Conservation (phyloP, 1,140 invertebrate species). For the Heliconius hermathena region DNA sequence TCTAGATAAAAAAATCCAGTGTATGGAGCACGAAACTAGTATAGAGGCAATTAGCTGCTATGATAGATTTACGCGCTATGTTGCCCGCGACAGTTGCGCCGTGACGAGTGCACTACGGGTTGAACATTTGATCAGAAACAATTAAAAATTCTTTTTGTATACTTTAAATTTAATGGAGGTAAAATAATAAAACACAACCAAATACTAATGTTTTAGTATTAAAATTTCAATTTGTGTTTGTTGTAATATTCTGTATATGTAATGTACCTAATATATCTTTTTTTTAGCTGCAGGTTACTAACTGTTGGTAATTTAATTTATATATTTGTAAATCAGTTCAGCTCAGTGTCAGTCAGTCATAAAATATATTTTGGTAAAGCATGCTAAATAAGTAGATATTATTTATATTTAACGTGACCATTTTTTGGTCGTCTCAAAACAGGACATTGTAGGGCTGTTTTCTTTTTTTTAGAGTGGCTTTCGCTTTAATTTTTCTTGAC, state of each 20-base stretch:
- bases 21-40: slow-evolving; percentile 16
- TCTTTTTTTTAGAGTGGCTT: too few species aligned
- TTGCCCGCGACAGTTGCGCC: slow-evolving; percentile 52
- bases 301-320: too few species aligned
- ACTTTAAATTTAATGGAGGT: background rate
- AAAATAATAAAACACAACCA: background rate
- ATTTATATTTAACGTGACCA: too few species aligned
- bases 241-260: background rate
- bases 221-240: background rate
- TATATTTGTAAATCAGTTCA: too few species aligned
- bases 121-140: slow-evolving; percentile 37
- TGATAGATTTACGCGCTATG: slow-evolving; percentile 55
- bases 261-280: background rate
- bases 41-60: slow-evolving; percentile 37
- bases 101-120: slow-evolving; percentile 49
- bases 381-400: too few species aligned
- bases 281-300: too few species aligned
- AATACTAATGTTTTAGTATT: background rate
- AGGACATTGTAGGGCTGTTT: too few species aligned
- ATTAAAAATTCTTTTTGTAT: slow-evolving; percentile 20
- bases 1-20: slow-evolving; percentile 28
- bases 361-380: too few species aligned
- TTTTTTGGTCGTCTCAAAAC: too few species aligned
- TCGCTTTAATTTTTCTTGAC: too few species aligned
- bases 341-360: too few species aligned